phyloP scores from a whole-genome alignment of 2,888 invertebrate genomes.

The Drosophila birchii region DNA sequence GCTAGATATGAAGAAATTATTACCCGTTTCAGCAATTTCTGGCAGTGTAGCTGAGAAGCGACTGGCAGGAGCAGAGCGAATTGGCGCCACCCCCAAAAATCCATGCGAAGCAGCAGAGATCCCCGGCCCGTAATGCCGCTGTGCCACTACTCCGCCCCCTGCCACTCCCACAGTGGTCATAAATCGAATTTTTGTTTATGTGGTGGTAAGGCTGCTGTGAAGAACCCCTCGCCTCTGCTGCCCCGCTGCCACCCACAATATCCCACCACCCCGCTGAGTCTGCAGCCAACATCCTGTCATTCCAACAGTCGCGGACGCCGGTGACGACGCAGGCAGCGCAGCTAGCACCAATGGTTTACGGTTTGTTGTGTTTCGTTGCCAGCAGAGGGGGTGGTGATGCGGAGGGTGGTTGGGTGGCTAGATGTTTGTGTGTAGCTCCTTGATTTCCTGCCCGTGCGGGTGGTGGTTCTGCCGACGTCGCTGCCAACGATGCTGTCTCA shows the following conservation, averaged over 20 bases:
- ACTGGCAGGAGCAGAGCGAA: constrained; percentile 42
- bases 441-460: constrained; percentile 42
- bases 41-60: background rate
- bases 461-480: constrained; percentile 62
- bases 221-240: constrained; percentile 3
- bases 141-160: constrained; percentile 25
- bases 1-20: background rate
- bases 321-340: constrained; percentile 20
- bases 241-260: constrained; percentile 4
- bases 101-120: constrained; percentile 35
- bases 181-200: constrained; percentile 84
- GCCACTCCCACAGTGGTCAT: constrained; percentile 81
- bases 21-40: constrained; percentile 27
- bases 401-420: constrained; percentile 22
- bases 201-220: constrained; percentile 63
- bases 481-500: constrained; percentile 36
- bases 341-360: constrained; percentile 80
- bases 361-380: constrained; percentile 81
- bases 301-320: constrained; percentile 55
- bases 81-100: constrained; percentile 49
- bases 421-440: constrained; percentile 15
- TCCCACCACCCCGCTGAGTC: constrained; percentile 27
- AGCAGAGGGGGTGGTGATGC: constrained; percentile 27
- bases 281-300: constrained; percentile 57
- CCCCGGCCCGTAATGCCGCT: constrained; percentile 23